phyloP scores from a whole-genome alignment of 1,140 invertebrate species.

The Sycobia sp. region DNA sequence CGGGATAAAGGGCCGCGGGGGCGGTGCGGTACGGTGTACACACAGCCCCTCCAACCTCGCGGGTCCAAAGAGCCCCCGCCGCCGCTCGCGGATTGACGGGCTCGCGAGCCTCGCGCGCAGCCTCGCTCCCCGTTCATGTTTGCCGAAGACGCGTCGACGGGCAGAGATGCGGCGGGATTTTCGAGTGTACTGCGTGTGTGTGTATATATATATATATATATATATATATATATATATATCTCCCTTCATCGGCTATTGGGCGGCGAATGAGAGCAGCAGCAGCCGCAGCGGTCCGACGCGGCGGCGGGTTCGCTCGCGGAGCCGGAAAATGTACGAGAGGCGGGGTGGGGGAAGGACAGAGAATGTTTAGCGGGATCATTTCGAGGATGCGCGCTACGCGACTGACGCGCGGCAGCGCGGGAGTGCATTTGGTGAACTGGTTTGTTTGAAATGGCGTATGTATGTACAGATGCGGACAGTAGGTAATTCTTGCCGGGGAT shows the following conservation, averaged over 20 bases:
- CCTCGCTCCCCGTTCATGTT: too few relatives aligned
- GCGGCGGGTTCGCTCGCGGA: slow-evolving; percentile 12
- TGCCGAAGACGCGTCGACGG: slow-evolving; percentile 18
- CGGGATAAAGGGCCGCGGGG: slow-evolving; percentile 14
- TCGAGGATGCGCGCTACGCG: neutral
- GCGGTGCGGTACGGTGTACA: neutral
- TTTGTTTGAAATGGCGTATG: neutral
- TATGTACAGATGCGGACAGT: too few relatives aligned
- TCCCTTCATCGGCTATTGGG: too few relatives aligned
- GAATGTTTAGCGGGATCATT: slow-evolving; percentile 8
- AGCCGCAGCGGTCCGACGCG: neutral
- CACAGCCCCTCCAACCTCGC: too few relatives aligned
- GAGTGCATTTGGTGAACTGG: neutral
- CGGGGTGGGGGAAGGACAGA: neutral
- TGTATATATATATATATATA: too few relatives aligned
- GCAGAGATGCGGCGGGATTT: neutral
- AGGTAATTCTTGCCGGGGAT: too few relatives aligned
- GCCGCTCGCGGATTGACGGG: slow-evolving; percentile 12
- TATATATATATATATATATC: too few relatives aligned
- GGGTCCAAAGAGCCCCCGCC: neutral
- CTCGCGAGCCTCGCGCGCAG: too few relatives aligned
- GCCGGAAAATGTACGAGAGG: slow-evolving; percentile 3
- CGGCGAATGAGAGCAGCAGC: neutral
- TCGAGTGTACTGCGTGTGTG: neutral
- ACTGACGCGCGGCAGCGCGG: neutral